Conservation (phyloP, 2,797 vertebrate genomes). For the Cynodonichthys magdalenae region DNA sequence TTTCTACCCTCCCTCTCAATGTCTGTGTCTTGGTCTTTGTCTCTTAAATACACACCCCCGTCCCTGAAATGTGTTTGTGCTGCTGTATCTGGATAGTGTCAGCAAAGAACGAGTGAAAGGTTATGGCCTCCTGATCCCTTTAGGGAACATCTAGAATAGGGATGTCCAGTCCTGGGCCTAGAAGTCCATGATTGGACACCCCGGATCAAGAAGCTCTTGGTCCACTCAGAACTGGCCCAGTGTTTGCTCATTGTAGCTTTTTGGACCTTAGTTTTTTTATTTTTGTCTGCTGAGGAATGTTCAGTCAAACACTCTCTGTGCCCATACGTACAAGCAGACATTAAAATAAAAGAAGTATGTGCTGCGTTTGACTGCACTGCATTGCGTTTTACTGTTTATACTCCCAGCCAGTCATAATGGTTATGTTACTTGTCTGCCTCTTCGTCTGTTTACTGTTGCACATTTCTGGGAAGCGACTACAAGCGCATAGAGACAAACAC, state of each 20-base stretch:
- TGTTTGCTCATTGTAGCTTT: constrained; percentile 38
- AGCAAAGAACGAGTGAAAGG: constrained; percentile 63
- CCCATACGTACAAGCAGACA: constrained; percentile 33
- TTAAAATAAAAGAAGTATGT: constrained; percentile 25
- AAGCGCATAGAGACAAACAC: constrained; percentile 22
- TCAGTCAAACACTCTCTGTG: neutral
- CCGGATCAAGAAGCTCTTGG: constrained; percentile 45
- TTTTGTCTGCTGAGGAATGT: constrained; percentile 43
- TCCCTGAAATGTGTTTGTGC: constrained; percentile 56
- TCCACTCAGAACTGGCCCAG: constrained; percentile 44
- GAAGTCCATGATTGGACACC: too few relatives aligned
- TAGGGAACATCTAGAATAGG: constrained; percentile 49
- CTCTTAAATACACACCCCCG: constrained; percentile 23
- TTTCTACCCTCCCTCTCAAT: constrained; percentile 9
- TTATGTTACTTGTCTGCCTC: constrained; percentile 67
- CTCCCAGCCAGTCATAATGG: constrained; percentile 61
- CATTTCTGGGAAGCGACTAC: constrained; percentile 67
- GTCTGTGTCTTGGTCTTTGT: constrained; percentile 24
- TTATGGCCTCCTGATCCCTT: constrained; percentile 57
- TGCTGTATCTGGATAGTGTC: constrained; percentile 77
- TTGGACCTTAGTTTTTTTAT: constrained; percentile 42
- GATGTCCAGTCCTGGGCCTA: too few relatives aligned
- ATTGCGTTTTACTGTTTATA: constrained; percentile 63
- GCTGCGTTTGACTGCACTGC: constrained; percentile 36
- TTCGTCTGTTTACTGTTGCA: constrained; percentile 75